Conservation (phyloP, 92 coral and sea anemone genomes). For the Epizoanthus scotinus region DNA sequence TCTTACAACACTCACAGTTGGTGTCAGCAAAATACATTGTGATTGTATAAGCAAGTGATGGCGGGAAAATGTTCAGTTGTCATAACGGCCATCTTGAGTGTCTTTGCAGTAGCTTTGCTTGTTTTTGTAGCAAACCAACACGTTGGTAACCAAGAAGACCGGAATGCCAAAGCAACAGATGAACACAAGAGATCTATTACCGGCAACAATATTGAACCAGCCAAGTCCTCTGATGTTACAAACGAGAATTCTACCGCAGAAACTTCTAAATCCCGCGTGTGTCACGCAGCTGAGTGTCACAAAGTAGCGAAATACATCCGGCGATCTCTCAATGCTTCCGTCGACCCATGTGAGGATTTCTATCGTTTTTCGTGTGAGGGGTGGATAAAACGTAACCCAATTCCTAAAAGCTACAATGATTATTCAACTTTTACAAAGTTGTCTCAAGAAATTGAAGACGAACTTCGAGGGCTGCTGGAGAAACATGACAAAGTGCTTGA, state of each 20-base stretch:
- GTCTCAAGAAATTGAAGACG: constrained; percentile 81
- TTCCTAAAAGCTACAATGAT: constrained; percentile 95
- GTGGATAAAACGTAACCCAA: constrained; percentile 86
- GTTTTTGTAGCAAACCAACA: constrained; percentile 34
- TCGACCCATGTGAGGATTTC: constrained; percentile 87
- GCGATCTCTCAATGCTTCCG: constrained; percentile 64
- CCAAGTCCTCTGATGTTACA: not conserved
- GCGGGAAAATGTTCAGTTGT: constrained; percentile 41
- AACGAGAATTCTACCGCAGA: not conserved
- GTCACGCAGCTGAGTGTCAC: constrained; percentile 73
- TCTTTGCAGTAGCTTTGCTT: constrained; percentile 38
- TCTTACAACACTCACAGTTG: too few species aligned
- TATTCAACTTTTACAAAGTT: constrained; percentile 89
- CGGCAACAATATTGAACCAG: not conserved
- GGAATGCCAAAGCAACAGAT: constrained; percentile 17
- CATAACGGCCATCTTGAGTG: constrained; percentile 23
- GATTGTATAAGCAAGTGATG: constrained; percentile 30
- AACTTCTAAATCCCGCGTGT: constrained; percentile 41
- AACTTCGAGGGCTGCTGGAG: constrained; percentile 69
- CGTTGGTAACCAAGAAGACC: constrained; percentile 15
- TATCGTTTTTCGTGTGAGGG: constrained; percentile 85
- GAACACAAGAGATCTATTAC: constrained; percentile 15
- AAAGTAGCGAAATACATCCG: constrained; percentile 71
- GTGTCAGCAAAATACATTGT: not conserved
- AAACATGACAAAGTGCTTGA: constrained; percentile 46